These are phyloP conservation scores for Crenuchus spilurus DNA, from an alignment of 2,797 vertebrate species.

Conservation along the genomic window DNA sequence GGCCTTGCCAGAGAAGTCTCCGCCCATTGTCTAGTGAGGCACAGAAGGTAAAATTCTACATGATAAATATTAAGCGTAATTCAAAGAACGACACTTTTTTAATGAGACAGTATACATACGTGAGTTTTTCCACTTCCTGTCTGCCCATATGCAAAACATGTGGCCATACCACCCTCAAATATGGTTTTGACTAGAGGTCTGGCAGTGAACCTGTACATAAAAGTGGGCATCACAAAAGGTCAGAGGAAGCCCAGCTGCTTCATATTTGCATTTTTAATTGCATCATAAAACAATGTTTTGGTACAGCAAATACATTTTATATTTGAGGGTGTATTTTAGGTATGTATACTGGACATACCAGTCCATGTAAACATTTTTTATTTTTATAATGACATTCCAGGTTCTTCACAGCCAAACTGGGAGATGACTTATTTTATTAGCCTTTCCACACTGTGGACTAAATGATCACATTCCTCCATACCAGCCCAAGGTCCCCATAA, in stretches of 20 bases:
- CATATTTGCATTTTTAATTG: too few relatives aligned
- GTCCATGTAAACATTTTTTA: too few relatives aligned
- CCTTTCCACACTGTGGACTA: too few relatives aligned
- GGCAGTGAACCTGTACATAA: constrained; percentile 85
- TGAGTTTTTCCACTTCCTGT: constrained; percentile 98
- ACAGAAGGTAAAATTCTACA: constrained; percentile 1
- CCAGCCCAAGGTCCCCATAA: too few relatives aligned
- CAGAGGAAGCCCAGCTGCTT: background rate
- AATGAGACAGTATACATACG: constrained; percentile 74
- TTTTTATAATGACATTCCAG: too few relatives aligned
- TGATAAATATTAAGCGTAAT: background rate
- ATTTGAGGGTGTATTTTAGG: too few relatives aligned
- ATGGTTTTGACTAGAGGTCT: constrained; percentile 91
- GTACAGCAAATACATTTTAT: background rate
- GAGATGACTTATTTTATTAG: too few relatives aligned
- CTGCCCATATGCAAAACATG: constrained; percentile 97
- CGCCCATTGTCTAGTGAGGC: constrained; percentile 90
- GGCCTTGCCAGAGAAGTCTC: constrained; percentile 87
- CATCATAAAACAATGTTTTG: too few relatives aligned
- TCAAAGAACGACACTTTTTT: background rate
- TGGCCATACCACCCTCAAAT: constrained; percentile 88
- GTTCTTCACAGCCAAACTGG: too few relatives aligned
- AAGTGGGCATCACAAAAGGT: constrained; percentile 9
- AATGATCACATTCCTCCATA: too few relatives aligned
- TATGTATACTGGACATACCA: too few relatives aligned